These are phyloP conservation scores for Drosophila sucinea DNA, from an alignment of 1,140 invertebrate genomes.

Conservation along the genomic window DNA sequence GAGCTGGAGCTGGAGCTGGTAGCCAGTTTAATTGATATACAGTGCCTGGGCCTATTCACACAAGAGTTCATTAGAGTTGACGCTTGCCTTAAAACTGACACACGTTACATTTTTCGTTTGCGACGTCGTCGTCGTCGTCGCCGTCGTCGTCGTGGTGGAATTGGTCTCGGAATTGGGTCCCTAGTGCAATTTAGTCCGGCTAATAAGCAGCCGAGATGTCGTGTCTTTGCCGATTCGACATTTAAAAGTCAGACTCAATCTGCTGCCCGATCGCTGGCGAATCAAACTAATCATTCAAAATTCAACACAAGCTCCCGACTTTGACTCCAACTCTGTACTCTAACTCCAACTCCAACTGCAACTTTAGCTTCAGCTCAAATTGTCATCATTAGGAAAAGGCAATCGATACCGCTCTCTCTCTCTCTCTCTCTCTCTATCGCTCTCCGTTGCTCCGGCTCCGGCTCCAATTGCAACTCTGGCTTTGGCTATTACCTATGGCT, in stretches of 20 bases:
- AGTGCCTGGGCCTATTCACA: slow-evolving; percentile 71
- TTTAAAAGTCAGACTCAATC: slow-evolving; percentile 80
- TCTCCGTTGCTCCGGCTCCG: slow-evolving; percentile 17
- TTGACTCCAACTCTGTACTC: slow-evolving; percentile 30
- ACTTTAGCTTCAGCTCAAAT: slow-evolving; percentile 64
- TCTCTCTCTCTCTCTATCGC: slow-evolving; percentile 18
- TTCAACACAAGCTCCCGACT: slow-evolving; percentile 73
- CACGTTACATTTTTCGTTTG: slow-evolving; percentile 75
- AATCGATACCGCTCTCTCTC: slow-evolving; percentile 69
- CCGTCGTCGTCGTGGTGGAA: slow-evolving; percentile 32
- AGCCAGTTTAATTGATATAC: slow-evolving; percentile 81
- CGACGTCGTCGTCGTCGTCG: slow-evolving; percentile 36
- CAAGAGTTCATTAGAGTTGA: slow-evolving; percentile 83
- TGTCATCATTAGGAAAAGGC: slow-evolving; percentile 83
- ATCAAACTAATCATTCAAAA: slow-evolving; percentile 83
- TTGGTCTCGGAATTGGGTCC: slow-evolving; percentile 70
- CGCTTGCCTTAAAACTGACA: slow-evolving; percentile 82
- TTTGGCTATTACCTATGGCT: background rate
- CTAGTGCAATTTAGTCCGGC: slow-evolving; percentile 80
- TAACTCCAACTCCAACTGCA: slow-evolving; percentile 4
- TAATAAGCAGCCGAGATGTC: slow-evolving; percentile 79
- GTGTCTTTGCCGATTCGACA: slow-evolving; percentile 48
- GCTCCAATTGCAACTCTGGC: slow-evolving; percentile 14
- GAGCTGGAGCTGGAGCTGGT: slow-evolving; percentile 1
- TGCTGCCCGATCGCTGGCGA: slow-evolving; percentile 75